Base-by-base conservation (phyloP, 1,140 invertebrate species). In the Venturia canescens region DNA sequence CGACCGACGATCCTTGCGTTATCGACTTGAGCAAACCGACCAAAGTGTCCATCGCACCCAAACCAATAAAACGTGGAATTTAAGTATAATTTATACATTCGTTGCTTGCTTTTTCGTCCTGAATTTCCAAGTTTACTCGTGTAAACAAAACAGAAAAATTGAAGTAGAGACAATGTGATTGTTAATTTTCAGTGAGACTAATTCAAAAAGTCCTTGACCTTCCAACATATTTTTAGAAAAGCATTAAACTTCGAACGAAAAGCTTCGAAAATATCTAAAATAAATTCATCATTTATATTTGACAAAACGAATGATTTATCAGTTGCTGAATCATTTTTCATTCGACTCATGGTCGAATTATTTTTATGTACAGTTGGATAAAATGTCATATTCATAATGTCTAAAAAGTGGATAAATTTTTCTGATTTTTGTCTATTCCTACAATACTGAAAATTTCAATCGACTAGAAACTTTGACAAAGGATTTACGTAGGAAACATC, bases 1-100 rank as follows among this genome's bases (percentile, higher is more conserved):
- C 93, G 29, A 92, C 92, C 78, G 93, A 94, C 69, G 93, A 94
- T 85, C 93, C 93, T 21, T 94, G 94, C 72, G 93, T 96, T 3
- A 94, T 98, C 79, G 96, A 98, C 86, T 91, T 99, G 3, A 97
- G 97, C 88, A 97, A 97, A 88, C 96, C 97, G 16, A 96, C 98
- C 0, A 96, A 97, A 89, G 95, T 98, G n/a, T 94, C 96, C 34
- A 96, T 98, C 66, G 95, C 95, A 23, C 96, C 97, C 0, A 98
- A 98, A 91, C 95, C 96, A 6, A 95, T 97, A 11, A 97, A 98
- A 89, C 94, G 96, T 83, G 96, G 96, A 66, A 95, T 97, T 86
- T 96, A 93, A 92, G 38, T 75, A 86, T 75, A 81, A 9, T 63
- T 70, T 44, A 81, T 82, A 53, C 84, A 34, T 85, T 80, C 11